Evolutionary conservation across 2,888 invertebrate species (phyloP).

Genomic region (Lamellibrachia satsuma): DNA sequence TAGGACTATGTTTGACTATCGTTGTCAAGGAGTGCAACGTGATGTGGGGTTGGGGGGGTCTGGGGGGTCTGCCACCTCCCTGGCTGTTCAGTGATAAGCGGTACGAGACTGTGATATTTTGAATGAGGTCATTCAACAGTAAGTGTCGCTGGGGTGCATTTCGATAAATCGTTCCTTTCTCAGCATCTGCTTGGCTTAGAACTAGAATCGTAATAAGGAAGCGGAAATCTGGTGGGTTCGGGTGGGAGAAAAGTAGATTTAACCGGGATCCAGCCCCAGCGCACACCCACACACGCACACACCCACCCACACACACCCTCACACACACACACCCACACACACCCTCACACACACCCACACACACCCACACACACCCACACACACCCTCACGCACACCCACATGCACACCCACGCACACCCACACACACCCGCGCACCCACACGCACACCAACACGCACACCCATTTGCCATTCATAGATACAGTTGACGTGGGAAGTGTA

Average conservation of each 20-base stretch:
- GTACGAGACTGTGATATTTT: slow-evolving; percentile 4
- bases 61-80: background rate
- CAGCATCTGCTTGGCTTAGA: background rate
- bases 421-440: too few species aligned
- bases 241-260: background rate
- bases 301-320: background rate
- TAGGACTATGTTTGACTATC: background rate
- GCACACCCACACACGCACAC: background rate
- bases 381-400: background rate
- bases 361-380: background rate
- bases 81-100: background rate
- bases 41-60: background rate
- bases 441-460: background rate
- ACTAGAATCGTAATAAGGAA: background rate
- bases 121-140: background rate
- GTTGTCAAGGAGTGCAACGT: background rate
- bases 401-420: background rate
- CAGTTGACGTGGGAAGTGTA: background rate
- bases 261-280: background rate
- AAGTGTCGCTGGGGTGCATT: background rate
- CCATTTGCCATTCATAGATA: background rate
- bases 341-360: background rate
- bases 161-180: background rate
- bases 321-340: background rate
- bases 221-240: background rate